Evolutionary conservation across 2,797 vertebrate species (phyloP).

Genomic region (Glyptemys insculpta): DNA sequence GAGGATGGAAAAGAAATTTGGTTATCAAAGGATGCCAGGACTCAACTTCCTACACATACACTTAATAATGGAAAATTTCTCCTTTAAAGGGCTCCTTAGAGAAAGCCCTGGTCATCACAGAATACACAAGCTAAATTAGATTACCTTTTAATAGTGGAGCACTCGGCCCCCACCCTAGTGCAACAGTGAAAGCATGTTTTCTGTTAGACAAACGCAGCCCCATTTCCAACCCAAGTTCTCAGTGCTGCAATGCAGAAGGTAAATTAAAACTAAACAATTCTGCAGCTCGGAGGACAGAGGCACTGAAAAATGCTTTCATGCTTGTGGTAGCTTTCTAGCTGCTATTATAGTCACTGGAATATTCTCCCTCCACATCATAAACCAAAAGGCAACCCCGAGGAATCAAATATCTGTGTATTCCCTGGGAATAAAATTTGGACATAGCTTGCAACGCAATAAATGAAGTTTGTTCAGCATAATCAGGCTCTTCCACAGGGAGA

Average conservation of each 20-base stretch:
- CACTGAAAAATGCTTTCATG: not conserved
- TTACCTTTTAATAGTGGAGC: conserved; percentile 46
- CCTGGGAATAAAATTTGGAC: not conserved
- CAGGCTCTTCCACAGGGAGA: not conserved
- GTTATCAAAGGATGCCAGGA: conserved; percentile 68
- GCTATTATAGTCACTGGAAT: not conserved
- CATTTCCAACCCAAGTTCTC: conserved; percentile 51
- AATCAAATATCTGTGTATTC: not conserved
- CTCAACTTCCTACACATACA: conserved; percentile 65
- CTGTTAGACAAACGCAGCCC: conserved; percentile 41
- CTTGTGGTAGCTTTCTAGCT: not conserved
- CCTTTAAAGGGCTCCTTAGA: conserved; percentile 67
- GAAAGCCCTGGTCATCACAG: conserved; percentile 54
- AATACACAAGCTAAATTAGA: conserved; percentile 55
- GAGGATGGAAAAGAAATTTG: conserved; percentile 64
- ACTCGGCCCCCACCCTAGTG: not conserved
- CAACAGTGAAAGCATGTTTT: conserved; percentile 58
- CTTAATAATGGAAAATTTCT: conserved; percentile 62
- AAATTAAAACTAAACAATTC: conserved; percentile 29
- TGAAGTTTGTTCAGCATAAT: not conserved
- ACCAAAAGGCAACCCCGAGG: not conserved
- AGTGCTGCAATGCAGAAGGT: conserved; percentile 48
- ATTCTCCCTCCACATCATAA: not conserved
- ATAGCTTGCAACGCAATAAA: accelerated
- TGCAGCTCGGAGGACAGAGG: conserved; percentile 6